phyloP scores from a whole-genome alignment of 2,888 invertebrate species.

The Ligdia adustata region DNA sequence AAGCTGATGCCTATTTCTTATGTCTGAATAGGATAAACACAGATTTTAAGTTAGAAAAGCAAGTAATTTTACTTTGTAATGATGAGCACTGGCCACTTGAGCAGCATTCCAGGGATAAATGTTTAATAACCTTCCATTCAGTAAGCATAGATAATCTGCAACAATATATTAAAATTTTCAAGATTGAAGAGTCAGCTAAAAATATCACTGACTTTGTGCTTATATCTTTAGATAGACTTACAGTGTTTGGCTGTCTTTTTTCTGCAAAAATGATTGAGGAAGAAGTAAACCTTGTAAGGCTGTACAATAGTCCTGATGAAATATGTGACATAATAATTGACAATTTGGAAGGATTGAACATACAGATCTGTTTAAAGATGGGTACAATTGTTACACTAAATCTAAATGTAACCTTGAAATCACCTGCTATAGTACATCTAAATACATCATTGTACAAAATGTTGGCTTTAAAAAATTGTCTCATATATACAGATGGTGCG shows the following conservation, averaged over 20 bases:
- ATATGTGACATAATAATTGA: slow-evolving; percentile 55
- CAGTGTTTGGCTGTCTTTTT: slow-evolving; percentile 52
- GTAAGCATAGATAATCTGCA: slow-evolving; percentile 36
- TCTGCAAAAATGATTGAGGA: slow-evolving; percentile 40
- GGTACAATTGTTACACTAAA: slow-evolving; percentile 60
- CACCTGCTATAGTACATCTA: slow-evolving; percentile 53
- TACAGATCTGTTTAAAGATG: slow-evolving; percentile 56
- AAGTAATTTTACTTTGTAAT: slow-evolving; percentile 32
- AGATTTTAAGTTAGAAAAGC: slow-evolving; percentile 51
- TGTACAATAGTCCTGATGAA: slow-evolving; percentile 61
- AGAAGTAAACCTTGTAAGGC: slow-evolving; percentile 43
- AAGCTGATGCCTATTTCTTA: slow-evolving; percentile 45
- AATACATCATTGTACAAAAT: slow-evolving; percentile 62
- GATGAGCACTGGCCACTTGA: slow-evolving; percentile 36
- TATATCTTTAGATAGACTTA: slow-evolving; percentile 53
- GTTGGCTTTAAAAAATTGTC: slow-evolving; percentile 39
- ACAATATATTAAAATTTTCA: slow-evolving; percentile 39
- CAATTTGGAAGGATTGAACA: slow-evolving; percentile 35
- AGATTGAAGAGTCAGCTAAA: slow-evolving; percentile 27
- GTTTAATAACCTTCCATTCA: slow-evolving; percentile 38
- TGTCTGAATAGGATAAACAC: slow-evolving; percentile 50
- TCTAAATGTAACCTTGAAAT: slow-evolving; percentile 36
- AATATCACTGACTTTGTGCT: slow-evolving; percentile 42
- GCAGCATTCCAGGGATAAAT: slow-evolving; percentile 35
- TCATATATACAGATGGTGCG: slow-evolving; percentile 65